Percentiles rank a stretch among this genome's conserved stretches.
phyloP scores from a whole-genome alignment of 2,797 vertebrate species.

The Pangasius krempfi region DNA sequence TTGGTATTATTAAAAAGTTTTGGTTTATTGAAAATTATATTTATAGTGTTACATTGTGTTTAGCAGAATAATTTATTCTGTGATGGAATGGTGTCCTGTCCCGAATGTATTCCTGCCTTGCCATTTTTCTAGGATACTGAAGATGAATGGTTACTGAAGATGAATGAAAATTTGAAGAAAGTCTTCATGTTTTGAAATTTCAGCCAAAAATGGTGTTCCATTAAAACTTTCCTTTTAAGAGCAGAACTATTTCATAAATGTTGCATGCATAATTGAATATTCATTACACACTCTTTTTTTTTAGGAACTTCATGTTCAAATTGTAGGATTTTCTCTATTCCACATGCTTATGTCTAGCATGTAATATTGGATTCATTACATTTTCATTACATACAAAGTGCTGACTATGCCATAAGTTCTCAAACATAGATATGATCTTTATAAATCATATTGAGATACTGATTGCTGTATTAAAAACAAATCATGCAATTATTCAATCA shows the following conservation, averaged over 20 bases:
- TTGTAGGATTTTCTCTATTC: slow-evolving; percentile 6
- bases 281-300: background rate
- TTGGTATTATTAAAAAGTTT: background rate
- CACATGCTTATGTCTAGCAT: background rate
- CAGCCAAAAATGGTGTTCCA: background rate
- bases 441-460: background rate
- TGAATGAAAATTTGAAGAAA: background rate
- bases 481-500: background rate
- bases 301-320: background rate
- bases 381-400: background rate
- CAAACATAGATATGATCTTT: background rate
- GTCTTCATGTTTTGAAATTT: background rate
- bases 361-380: background rate
- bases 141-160: background rate
- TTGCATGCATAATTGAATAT: background rate
- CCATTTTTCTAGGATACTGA: background rate
- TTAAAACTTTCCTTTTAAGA: slow-evolving; percentile 13
- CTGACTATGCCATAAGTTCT: background rate
- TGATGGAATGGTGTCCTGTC: no score
- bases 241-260: slow-evolving; percentile 4
- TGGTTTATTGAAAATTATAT: background rate
- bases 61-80: background rate
- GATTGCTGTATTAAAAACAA: background rate
- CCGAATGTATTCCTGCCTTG: background rate
- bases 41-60: background rate